These are phyloP conservation scores for Prionailurus bengalensis DNA, from an alignment of 2,113 vertebrate species.

Conservation along the genomic window DNA sequence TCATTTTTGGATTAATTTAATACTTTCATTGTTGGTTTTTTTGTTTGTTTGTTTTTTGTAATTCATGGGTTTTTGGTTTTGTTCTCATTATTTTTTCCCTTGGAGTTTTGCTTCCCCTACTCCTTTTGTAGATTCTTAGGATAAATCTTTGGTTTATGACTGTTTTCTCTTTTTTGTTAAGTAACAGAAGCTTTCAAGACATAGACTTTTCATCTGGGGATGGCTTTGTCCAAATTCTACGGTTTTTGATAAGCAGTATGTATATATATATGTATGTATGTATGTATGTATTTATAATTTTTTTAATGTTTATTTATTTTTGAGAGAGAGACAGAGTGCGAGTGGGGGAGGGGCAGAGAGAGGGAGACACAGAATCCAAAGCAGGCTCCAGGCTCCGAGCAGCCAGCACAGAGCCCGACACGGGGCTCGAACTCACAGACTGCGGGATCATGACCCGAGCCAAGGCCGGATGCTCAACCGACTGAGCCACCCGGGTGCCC, in stretches of 20 bases:
- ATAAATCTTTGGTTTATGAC: not conserved
- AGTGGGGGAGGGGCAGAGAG: too few species aligned
- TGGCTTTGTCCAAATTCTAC: not conserved
- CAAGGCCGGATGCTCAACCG: rapidly evolving
- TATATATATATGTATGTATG: not conserved
- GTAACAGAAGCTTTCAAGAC: not conserved
- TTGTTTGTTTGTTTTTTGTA: not conserved
- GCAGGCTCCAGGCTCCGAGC: too few species aligned
- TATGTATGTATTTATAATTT: too few species aligned
- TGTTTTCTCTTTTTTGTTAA: not conserved
- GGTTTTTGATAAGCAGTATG: not conserved
- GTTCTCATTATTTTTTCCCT: not conserved
- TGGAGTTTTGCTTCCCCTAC: not conserved
- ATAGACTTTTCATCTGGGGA: not conserved
- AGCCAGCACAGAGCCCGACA: rapidly evolving
- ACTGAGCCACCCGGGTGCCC: too few species aligned
- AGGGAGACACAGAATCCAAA: too few species aligned
- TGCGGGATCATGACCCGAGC: too few species aligned
- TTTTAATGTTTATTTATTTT: too few species aligned
- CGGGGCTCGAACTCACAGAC: too few species aligned
- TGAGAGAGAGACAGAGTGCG: too few species aligned
- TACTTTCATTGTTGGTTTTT: not conserved
- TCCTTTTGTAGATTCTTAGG: not conserved
- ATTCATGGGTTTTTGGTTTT: not conserved
- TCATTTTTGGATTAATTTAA: not conserved